Evolutionary conservation across 1,140 invertebrate genomes (phyloP).

Genomic region (Probaryconus sp.): DNA sequence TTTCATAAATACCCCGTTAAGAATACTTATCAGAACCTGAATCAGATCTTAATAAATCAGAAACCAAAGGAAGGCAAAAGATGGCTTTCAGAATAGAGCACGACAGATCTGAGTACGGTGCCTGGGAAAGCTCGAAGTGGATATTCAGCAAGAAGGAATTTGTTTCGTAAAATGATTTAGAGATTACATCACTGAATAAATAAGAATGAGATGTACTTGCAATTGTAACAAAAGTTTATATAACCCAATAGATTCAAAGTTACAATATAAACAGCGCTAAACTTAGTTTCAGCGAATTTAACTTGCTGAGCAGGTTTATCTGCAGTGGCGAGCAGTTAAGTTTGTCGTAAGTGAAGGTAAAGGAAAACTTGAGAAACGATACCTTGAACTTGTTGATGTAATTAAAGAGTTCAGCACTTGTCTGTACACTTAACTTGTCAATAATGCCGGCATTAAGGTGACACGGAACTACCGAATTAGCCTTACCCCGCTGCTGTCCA

Average conservation of each 20-base stretch:
- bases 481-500: no score
- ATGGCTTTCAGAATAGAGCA: no score
- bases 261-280: conserved; percentile 28
- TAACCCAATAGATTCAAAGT: conserved; percentile 26
- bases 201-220: conserved; percentile 19
- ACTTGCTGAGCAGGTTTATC: conserved; percentile 34
- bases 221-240: conserved; percentile 25
- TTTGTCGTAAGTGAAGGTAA: conserved; percentile 30
- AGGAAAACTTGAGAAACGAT: conserved; percentile 19
- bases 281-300: conserved; percentile 25
- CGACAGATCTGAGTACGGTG: no score
- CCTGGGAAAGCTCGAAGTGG: no score
- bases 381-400: conserved; percentile 38
- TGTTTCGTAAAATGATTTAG: no score
- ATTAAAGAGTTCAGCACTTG: conserved; percentile 28
- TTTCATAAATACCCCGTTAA: no score
- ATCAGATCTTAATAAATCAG: no score
- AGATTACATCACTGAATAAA: conserved; percentile 13
- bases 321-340: conserved; percentile 10
- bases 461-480: neutral
- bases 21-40: no score
- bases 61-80: no score
- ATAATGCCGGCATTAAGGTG: conserved; percentile 5
- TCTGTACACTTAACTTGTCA: conserved; percentile 6
- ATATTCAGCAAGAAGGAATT: no score